Base-by-base conservation (phyloP, 2,888 invertebrate species). In the Poecilobothrus nobilitatus region DNA sequence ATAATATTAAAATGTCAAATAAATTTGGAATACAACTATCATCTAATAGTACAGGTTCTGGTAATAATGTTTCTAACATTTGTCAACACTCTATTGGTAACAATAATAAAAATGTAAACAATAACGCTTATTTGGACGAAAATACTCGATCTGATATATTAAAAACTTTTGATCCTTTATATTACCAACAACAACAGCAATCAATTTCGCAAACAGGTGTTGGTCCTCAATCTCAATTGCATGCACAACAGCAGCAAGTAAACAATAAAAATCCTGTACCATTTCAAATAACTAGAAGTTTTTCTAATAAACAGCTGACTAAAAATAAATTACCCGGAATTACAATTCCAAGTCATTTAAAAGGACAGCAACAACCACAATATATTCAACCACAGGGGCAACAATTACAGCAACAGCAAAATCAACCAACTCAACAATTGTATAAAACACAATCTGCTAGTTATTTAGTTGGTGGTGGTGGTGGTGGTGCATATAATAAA, bases 331-430 rank as follows among this genome's bases (percentile, higher is more conserved):
- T 53, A n/a, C n/a, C 53, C 6, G 53, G 18, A 15, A 53, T n/a
- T 6, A 15, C 53, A 12, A 53, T 53, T 6, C 9, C 5, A 12
- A 18, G 15, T 18, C 15, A 9, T 6, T 12, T 12, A 18, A 12
- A n/a, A 15, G 74, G 69, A 1, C 73, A 71, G 0, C 73, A 74
- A 15, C 74, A 73, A 73, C 63, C 44, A 61, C 5, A 66, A 3
- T 18, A 22, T 8, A 37, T 22, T 12, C 66, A 41, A 44, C 9
- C 7, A 33, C 72, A 72, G 37, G 72, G 70, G 37, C 70, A 72
- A 61, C 74, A 74, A 12, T 73, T 73, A 20, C 73, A 73, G 1
- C 74, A 72, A 9, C 72, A 71, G 10, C 71, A 67, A 9, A 67
- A 63, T 10, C 66, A 20, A 15, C 70, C 34, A 27, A 71, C 68